Percentiles rank a stretch among this genome's conserved stretches.
These are phyloP conservation scores for Cephus spinipes DNA, from an alignment of 2,888 invertebrate genomes.

Conservation along the genomic window DNA sequence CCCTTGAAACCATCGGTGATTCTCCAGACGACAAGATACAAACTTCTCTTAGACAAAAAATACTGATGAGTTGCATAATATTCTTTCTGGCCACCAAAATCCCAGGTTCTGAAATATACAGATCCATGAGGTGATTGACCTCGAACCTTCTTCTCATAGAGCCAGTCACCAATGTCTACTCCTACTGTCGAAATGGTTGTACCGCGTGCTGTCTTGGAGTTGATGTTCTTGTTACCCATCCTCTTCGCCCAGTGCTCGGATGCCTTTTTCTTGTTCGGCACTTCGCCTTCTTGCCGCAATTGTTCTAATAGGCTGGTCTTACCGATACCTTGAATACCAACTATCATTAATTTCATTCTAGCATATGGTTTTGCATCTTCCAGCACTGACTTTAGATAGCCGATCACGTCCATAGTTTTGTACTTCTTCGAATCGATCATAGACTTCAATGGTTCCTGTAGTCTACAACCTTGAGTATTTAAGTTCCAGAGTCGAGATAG, in stretches of 20 bases:
- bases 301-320: slow-evolving; percentile 94
- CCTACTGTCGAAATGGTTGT: slow-evolving; percentile 95
- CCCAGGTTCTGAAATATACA: slow-evolving; percentile 96
- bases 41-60: slow-evolving; percentile 93
- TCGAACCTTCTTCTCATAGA: slow-evolving; percentile 86
- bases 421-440: slow-evolving; percentile 94
- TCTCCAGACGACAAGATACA: slow-evolving; percentile 96
- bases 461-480: slow-evolving; percentile 88
- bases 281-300: slow-evolving; percentile 86
- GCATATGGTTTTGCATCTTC: slow-evolving; percentile 95
- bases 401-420: slow-evolving; percentile 95
- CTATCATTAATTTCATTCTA: slow-evolving; percentile 96
- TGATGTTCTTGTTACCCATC: slow-evolving; percentile 90
- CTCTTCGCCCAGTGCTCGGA: slow-evolving; percentile 93
- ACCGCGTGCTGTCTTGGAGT: slow-evolving; percentile 80
- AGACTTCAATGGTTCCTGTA: slow-evolving; percentile 88
- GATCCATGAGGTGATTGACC: slow-evolving; percentile 82
- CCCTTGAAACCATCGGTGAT: slow-evolving; percentile 91
- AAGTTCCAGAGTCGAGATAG: slow-evolving; percentile 96
- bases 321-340: slow-evolving; percentile 86
- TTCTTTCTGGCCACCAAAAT: slow-evolving; percentile 98
- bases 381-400: slow-evolving; percentile 88
- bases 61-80: slow-evolving; percentile 99
- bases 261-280: slow-evolving; percentile 76
- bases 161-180: slow-evolving; percentile 96